Evolutionary conservation across 30 jellyfish, hydroid and myxozoan genomes (phyloP).

Genomic region (Rhopilema esculentum): DNA sequence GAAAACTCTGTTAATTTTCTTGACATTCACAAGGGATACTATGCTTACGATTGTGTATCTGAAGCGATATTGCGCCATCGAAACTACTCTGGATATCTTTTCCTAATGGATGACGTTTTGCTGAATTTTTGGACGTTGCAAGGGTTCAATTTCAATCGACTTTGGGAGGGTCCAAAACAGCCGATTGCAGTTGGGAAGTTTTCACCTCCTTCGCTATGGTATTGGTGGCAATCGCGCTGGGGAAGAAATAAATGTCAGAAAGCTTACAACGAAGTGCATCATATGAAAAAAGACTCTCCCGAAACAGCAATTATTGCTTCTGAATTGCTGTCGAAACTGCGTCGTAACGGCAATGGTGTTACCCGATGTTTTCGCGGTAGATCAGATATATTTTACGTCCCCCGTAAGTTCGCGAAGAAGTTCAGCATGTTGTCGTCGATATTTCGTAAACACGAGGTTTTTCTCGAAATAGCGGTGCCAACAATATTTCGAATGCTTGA

Average conservation of each 20-base stretch:
- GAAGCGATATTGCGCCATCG: slow-evolving; percentile 57
- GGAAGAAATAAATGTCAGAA: slow-evolving; percentile 81
- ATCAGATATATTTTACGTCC: slow-evolving; percentile 93
- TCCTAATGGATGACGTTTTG: slow-evolving; percentile 89
- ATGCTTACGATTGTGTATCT: slow-evolving; percentile 66
- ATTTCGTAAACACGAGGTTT: slow-evolving; percentile 81
- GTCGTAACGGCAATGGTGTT: slow-evolving; percentile 60
- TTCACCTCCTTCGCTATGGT: slow-evolving; percentile 78
- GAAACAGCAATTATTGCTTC: slow-evolving; percentile 48
- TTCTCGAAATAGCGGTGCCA: slow-evolving; percentile 98
- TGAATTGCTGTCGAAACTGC: slow-evolving; percentile 42
- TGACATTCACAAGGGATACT: slow-evolving; percentile 79
- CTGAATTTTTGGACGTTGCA: slow-evolving; percentile 83
- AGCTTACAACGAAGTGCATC: slow-evolving; percentile 66
- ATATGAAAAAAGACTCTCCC: slow-evolving; percentile 25
- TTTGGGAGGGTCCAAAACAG: slow-evolving; percentile 96
- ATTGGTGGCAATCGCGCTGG: slow-evolving; percentile 96
- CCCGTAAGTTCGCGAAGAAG: slow-evolving; percentile 36
- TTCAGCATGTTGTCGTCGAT: slow-evolving; percentile 77
- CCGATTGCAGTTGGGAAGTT: slow-evolving; percentile 76
- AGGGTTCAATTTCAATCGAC: slow-evolving; percentile 43
- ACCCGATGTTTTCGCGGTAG: slow-evolving; percentile 91
- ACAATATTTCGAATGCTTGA: slow-evolving; percentile 87
- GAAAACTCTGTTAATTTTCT: slow-evolving; percentile 20
- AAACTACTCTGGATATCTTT: slow-evolving; percentile 78